Percentiles rank a stretch among this genome's conserved stretches.
These are phyloP conservation scores for Epirrhoe tristata DNA, from an alignment of 2,888 invertebrate species.

Conservation along the genomic window DNA sequence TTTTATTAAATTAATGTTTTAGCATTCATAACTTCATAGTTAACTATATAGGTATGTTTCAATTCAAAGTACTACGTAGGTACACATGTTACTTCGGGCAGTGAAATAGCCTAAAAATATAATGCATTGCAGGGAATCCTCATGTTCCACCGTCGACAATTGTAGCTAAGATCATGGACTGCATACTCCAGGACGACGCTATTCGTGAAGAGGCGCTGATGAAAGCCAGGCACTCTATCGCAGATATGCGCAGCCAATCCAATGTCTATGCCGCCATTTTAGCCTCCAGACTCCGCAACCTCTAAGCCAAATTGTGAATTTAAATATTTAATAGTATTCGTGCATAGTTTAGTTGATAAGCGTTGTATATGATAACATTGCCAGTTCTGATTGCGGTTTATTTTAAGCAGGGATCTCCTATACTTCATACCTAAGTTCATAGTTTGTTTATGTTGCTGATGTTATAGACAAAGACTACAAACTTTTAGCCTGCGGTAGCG, in stretches of 20 bases:
- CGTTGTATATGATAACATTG: constrained; percentile 2
- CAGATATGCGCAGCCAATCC: constrained; percentile 71
- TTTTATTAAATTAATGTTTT: too few species aligned
- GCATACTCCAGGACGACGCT: constrained; percentile 86
- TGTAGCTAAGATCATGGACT: constrained; percentile 92
- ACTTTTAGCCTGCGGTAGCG: too few species aligned
- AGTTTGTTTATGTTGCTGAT: neutral
- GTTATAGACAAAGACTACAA: too few species aligned
- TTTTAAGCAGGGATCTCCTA: neutral
- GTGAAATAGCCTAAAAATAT: constrained; percentile 5
- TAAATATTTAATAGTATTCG: constrained; percentile 13
- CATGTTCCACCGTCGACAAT: constrained; percentile 92
- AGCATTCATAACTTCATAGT: too few species aligned
- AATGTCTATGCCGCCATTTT: constrained; percentile 65
- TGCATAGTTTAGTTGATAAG: constrained; percentile 5
- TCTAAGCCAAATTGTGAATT: constrained; percentile 42
- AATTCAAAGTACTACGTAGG: neutral
- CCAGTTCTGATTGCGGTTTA: constrained; percentile 8
- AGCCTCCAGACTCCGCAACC: constrained; percentile 56
- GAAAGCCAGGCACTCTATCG: constrained; percentile 77
- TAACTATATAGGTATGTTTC: too few species aligned
- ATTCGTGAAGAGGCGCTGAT: constrained; percentile 76
- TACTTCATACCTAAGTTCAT: neutral
- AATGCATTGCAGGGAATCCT: constrained; percentile 86
- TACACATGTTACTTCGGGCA: neutral